Base-by-base conservation (phyloP, 2,797 vertebrate species). In the Platalea minor region DNA sequence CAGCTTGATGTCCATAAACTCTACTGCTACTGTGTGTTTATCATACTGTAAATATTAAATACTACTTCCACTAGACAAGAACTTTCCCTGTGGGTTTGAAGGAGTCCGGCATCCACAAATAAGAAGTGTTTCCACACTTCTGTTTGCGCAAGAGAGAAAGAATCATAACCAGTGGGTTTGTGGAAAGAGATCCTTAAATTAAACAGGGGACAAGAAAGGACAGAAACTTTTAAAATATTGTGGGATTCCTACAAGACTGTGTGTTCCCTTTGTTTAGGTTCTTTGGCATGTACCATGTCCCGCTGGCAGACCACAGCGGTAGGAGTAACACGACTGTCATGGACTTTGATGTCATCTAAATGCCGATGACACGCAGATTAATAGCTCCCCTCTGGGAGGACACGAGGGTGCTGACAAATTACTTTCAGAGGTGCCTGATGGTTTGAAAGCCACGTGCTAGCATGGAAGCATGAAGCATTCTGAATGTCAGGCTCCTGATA, bases 311-410 rank as follows among this genome's bases (percentile, higher is more conserved):
- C 9, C 46, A 7, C 48, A 31, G 51, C 4, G 0, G 57, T 1
- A 46, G 53, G 5, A 53, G 28, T 2, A 41, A 9, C 78, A 29
- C 54, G 15, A 2, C 0, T 79, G 67, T 3, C 78, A 13, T 0
- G 65, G 83, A 35, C 54, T 39, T 25, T 5, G 39, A 45, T 39
- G 90, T 15, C 73, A 11, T 5, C 31, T 24, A 8, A n/a, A 41
- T 2, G 59, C 77, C 25, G 57, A 20, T 19, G 81, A 51, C 64
- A 59, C 1, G 3, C 26, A 16, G 48, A 76, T 3, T 26, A 53
- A 59, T 4, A 11, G 72, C 48, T 63, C 31, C 56, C 43, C 83
- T 25, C 68, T 2, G n/a, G 81, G 28, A 83, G 69, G 28, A 19
- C 43, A 26, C 0, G 5, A 29, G 17, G n/a, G 31, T 7, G 39